phyloP scores from a whole-genome alignment of 1,140 invertebrate genomes.

The Macrosteles quadrilineatus region DNA sequence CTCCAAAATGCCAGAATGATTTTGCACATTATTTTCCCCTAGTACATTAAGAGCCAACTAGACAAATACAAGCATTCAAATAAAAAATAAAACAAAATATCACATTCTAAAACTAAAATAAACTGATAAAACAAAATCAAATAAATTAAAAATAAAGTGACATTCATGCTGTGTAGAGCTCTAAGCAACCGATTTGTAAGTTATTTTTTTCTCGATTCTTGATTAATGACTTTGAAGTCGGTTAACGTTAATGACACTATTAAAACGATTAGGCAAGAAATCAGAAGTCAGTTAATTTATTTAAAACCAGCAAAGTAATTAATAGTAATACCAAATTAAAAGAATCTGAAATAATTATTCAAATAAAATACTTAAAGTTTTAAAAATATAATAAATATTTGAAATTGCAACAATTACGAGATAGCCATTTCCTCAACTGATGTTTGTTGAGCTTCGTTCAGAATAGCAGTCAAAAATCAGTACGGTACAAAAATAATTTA shows the following conservation, averaged over 20 bases:
- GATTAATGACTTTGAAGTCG: neutral
- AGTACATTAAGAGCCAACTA: conserved; percentile 20
- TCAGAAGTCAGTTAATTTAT: conserved; percentile 15
- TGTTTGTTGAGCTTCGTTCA: neutral
- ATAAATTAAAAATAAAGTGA: conserved; percentile 14
- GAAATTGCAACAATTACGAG: conserved; percentile 16
- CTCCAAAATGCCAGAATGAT: too few species aligned
- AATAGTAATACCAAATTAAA: conserved; percentile 6
- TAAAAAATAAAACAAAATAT: conserved; percentile 26
- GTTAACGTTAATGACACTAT: conserved; percentile 19
- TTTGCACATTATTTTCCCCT: conserved; percentile 17
- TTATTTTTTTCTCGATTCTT: neutral
- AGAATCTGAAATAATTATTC: neutral
- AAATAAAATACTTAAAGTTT: conserved; percentile 16
- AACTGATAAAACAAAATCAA: conserved; percentile 5
- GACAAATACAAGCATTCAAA: conserved; percentile 20
- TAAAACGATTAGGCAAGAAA: conserved; percentile 18
- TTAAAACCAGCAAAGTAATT: conserved; percentile 1
- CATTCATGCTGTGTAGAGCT: conserved; percentile 16
- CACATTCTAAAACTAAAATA: conserved; percentile 22
- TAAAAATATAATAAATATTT: conserved; percentile 16
- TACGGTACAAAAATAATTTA: neutral
- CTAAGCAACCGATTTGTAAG: conserved; percentile 14
- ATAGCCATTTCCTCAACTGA: neutral
- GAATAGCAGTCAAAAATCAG: neutral